These are phyloP conservation scores for Himalopsyche anomala DNA, from an alignment of 2,888 invertebrate species.

Conservation along the genomic window DNA sequence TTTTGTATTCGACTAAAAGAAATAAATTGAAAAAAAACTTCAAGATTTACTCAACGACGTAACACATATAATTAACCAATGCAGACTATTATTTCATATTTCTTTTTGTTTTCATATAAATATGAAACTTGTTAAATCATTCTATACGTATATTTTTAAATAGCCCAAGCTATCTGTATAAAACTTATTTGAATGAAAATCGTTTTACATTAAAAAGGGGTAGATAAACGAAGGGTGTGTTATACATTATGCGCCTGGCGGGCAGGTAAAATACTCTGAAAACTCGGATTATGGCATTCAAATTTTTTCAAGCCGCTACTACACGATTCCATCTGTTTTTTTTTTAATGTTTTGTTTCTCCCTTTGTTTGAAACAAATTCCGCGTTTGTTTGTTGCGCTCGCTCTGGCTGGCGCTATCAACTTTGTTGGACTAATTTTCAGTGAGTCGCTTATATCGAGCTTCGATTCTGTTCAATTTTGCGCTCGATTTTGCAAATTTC, in stretches of 20 bases:
- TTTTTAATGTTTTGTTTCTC: slow-evolving; percentile 38
- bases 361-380: slow-evolving; percentile 63
- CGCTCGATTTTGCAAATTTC: slow-evolving; percentile 44
- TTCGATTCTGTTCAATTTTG: slow-evolving; percentile 42
- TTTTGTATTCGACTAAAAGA: too few species aligned
- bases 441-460: slow-evolving; percentile 36
- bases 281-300: slow-evolving; percentile 59
- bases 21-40: too few species aligned
- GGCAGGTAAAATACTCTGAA: slow-evolving; percentile 37
- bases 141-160: neutral
- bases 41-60: too few species aligned
- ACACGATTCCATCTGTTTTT: slow-evolving; percentile 32
- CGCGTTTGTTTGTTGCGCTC: slow-evolving; percentile 62
- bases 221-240: slow-evolving; percentile 31
- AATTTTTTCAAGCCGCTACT: slow-evolving; percentile 41
- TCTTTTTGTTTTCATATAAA: too few species aligned
- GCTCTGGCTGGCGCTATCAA: slow-evolving; percentile 65
- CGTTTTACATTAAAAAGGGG: slow-evolving; percentile 11
- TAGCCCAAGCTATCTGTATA: neutral
- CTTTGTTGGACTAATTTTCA: slow-evolving; percentile 57
- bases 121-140: neutral
- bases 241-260: slow-evolving; percentile 1
- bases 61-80: too few species aligned
- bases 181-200: slow-evolving; percentile 37
- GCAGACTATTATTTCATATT: too few species aligned